A percentile compares a stretch with the other conserved stretches of the same genome.
Evolutionary conservation across 2,113 vertebrate species (phyloP).

Genomic region (Charadrius vociferus): DNA sequence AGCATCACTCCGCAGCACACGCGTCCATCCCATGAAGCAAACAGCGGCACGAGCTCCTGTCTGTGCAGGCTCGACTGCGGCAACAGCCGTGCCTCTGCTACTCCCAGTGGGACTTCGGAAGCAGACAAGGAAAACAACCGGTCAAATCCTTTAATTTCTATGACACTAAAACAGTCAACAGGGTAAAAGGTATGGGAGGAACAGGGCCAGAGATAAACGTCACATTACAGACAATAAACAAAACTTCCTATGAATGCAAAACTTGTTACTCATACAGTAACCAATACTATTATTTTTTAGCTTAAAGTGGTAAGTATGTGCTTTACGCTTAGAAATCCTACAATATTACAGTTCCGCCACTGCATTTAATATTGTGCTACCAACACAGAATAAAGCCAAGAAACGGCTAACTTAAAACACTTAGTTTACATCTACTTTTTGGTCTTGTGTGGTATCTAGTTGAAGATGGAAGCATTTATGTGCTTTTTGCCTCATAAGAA

Average conservation of each 20-base stretch:
- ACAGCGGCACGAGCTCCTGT: not conserved
- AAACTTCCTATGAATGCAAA: slow-evolving; percentile 21
- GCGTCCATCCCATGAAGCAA: fast-evolving
- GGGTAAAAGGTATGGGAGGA: not conserved
- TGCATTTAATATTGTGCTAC: not conserved
- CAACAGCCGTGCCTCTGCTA: not conserved
- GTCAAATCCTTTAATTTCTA: slow-evolving; percentile 66
- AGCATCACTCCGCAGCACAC: fast-evolving
- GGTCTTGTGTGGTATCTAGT: slow-evolving; percentile 29
- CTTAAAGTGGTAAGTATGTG: not conserved
- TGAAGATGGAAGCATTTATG: not conserved
- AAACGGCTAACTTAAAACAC: not conserved
- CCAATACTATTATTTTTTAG: not conserved
- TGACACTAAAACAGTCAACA: slow-evolving; percentile 48
- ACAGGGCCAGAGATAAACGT: slow-evolving; percentile 5
- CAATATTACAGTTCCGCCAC: not conserved
- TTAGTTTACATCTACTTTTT: not conserved
- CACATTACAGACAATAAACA: slow-evolving; percentile 47
- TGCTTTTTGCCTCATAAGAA: slow-evolving; percentile 50
- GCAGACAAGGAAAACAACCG: slow-evolving; percentile 16
- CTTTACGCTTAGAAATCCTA: slow-evolving; percentile 15
- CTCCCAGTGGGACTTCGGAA: not conserved
- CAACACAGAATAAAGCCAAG: not conserved
- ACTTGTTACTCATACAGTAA: slow-evolving; percentile 13
- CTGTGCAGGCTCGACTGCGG: not conserved